phyloP scores from a whole-genome alignment of 2,888 invertebrate genomes.

The Isoperla grammatica region DNA sequence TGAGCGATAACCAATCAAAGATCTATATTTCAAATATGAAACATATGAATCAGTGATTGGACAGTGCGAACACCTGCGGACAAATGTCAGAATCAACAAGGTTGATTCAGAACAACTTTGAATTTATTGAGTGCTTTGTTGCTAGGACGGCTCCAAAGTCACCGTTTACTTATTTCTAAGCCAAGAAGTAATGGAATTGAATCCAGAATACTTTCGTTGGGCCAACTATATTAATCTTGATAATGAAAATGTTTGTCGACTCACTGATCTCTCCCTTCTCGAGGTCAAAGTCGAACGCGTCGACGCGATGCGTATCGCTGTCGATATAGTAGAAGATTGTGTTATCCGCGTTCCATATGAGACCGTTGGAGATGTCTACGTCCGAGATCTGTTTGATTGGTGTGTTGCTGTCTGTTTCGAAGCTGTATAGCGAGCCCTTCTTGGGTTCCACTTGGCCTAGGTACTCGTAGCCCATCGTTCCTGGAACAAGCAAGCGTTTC shows the following conservation, averaged over 20 bases:
- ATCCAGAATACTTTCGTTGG: no score
- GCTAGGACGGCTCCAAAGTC: no score
- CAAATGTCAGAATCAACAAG: no score
- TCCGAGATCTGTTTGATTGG: background rate
- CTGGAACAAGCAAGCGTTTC: background rate
- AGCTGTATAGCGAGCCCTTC: background rate
- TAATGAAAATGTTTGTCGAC: background rate
- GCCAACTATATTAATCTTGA: no score
- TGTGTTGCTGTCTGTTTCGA: background rate
- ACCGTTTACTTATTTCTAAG: no score
- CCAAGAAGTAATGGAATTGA: no score
- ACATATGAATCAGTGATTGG: no score
- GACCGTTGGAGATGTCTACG: background rate
- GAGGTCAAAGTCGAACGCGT: background rate
- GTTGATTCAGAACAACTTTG: no score
- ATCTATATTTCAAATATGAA: no score
- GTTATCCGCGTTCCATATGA: background rate
- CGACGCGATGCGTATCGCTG: background rate
- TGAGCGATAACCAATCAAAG: no score
- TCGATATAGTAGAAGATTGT: background rate
- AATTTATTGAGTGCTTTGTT: no score
- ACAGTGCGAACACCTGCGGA: no score
- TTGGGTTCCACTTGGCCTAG: background rate
- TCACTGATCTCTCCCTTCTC: background rate
- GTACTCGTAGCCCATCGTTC: background rate